Base-by-base conservation (phyloP, 2,113 vertebrate genomes). In the Fulica atra region DNA sequence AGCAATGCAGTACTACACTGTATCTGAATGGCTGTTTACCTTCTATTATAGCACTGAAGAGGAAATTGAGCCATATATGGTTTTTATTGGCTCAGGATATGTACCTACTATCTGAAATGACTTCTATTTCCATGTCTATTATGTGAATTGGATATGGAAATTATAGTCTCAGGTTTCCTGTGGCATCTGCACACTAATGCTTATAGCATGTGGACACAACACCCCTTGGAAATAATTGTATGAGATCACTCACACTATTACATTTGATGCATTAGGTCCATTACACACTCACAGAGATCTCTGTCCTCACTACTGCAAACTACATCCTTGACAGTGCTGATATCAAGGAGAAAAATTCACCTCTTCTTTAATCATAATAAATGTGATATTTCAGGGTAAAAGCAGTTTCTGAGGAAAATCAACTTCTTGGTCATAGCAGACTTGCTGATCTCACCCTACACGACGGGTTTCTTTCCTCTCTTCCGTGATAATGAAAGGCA, bases 41-140 rank as follows among this genome's bases (percentile, higher is more conserved):
- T 96, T 88, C 50, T 96, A 59, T 73, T 86, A 63, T 3, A 79
- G 36, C 44, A 92, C 87, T 87, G 71, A 72, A 64, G 80, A 86
- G 91, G 68, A 97, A 96, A 97, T 89, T 95, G 93, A 93, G 71
- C 86, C 81, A 68, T 87, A 46, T 90, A 54, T 72, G 82, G 2
- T 79, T 97, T 96, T 96, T 94, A 96, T 96, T 97, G 81, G 91
- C 89, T 96, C 93, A 77, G 95, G 88, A 96, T 96, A 91, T 68
- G 91, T 94, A 87, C 88, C 71, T 91, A 50, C 92, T 81, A 72
- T 94, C 73, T 94, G 82, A 95, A 96, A 96, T 93, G 48, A 84
- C 87, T 94, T 97, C 81, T 86, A 86, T 97, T 97, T 97, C 88
- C 88, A 95, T 61, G 97, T 69, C 86, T 65, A 91, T 95, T 92